Evolutionary conservation across 2,113 vertebrate genomes (phyloP).

Genomic region (Mustela lutreola): DNA sequence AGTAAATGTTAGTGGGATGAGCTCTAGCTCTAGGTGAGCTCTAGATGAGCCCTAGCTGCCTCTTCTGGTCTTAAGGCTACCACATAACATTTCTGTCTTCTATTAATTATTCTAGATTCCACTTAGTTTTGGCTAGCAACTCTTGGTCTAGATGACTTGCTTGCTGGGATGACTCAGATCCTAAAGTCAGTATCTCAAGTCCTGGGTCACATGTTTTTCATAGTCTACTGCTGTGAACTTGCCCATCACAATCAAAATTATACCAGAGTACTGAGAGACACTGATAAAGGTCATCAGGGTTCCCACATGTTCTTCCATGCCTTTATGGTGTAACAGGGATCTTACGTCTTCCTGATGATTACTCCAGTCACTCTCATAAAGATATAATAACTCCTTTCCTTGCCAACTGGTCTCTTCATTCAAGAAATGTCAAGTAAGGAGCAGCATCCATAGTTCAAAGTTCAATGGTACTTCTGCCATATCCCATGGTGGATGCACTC

Average conservation of each 20-base stretch:
- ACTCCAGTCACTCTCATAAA: not conserved
- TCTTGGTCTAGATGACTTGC: not conserved
- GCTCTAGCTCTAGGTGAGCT: no score
- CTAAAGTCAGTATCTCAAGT: not conserved
- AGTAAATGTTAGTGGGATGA: not conserved
- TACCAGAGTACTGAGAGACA: not conserved
- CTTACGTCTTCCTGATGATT: not conserved
- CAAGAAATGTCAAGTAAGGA: not conserved
- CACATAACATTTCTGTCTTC: not conserved
- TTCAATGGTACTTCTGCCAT: not conserved
- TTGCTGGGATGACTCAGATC: not conserved
- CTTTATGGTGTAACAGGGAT: not conserved
- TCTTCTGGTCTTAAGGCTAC: not conserved
- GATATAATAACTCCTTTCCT: not conserved
- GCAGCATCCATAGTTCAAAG: not conserved
- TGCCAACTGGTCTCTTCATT: not conserved
- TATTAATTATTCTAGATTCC: not conserved
- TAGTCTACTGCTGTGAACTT: not conserved
- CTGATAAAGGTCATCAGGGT: not conserved
- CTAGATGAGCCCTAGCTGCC: not conserved
- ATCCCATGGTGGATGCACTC: not conserved
- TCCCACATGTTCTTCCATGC: not conserved
- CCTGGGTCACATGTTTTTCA: not conserved
- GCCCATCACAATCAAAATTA: not conserved
- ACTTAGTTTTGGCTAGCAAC: not conserved